Percentiles rank a stretch among this genome's conserved stretches.
These are phyloP conservation scores for Eospalax fontanierii DNA, from an alignment of 2,797 vertebrate species.

Conservation along the genomic window DNA sequence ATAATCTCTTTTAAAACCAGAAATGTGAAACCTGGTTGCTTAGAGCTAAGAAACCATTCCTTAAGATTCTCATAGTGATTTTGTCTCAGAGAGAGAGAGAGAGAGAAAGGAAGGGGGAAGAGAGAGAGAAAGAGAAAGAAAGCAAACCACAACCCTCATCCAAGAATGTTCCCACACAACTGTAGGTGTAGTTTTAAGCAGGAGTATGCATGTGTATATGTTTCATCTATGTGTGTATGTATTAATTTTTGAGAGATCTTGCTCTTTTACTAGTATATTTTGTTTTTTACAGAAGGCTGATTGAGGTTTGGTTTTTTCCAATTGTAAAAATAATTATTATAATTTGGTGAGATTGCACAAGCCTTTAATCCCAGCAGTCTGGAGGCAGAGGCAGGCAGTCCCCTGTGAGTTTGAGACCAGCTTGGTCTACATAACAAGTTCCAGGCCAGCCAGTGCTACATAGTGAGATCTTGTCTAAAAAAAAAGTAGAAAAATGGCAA, in stretches of 20 bases:
- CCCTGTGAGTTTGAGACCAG: neutral
- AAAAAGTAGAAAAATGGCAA: neutral
- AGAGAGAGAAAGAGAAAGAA: no score
- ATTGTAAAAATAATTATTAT: neutral
- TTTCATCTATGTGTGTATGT: neutral
- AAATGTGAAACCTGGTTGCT: constrained; percentile 67
- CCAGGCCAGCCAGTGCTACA: neutral
- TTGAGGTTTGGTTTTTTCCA: neutral
- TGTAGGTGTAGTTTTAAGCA: neutral
- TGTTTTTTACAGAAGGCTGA: constrained; percentile 40
- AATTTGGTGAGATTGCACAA: neutral
- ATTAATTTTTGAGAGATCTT: constrained; percentile 12
- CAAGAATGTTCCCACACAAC: neutral
- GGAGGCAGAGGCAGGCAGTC: neutral
- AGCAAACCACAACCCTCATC: neutral
- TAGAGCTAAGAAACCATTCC: constrained; percentile 47
- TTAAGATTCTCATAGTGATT: neutral
- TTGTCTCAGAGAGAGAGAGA: neutral
- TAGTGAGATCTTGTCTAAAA: neutral
- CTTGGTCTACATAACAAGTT: neutral
- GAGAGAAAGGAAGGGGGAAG: no score
- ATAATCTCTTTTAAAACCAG: constrained; percentile 72
- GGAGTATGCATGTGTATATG: rapidly evolving
- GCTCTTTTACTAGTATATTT: constrained; percentile 34
- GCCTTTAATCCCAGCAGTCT: neutral